Percentiles rank a stretch among this genome's conserved stretches.
These are phyloP conservation scores for Axis porcinus DNA, from an alignment of 2,113 vertebrate genomes.

Conservation along the genomic window DNA sequence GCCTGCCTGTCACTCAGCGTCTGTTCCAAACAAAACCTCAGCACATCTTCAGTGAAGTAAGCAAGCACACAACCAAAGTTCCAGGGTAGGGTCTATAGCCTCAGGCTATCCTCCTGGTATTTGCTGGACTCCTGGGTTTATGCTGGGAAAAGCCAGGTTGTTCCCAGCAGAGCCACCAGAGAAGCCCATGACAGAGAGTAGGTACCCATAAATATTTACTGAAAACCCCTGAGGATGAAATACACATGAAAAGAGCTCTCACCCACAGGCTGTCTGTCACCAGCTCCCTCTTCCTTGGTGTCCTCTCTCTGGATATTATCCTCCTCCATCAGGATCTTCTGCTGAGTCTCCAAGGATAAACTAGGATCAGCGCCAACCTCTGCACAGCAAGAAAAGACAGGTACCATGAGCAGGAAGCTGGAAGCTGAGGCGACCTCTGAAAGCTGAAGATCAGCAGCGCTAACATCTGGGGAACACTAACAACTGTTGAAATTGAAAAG, in stretches of 20 bases:
- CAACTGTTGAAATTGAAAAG: background rate
- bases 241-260: background rate
- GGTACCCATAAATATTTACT: background rate
- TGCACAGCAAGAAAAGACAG: background rate
- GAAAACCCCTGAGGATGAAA: background rate
- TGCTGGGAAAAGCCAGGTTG: background rate
- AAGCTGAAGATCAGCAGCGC: background rate
- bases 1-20: background rate
- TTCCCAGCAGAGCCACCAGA: background rate
- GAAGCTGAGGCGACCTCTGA: background rate
- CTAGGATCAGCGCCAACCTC: background rate
- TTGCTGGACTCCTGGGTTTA: background rate
- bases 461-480: background rate
- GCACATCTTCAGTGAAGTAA: background rate
- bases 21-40: background rate
- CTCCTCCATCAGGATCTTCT: conserved; percentile 38
- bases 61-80: background rate
- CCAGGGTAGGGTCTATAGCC: background rate
- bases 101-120: background rate
- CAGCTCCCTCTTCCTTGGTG: background rate
- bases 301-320: background rate
- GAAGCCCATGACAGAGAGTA: background rate
- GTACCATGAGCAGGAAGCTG: background rate
- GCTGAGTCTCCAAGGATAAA: background rate
- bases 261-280: background rate